A percentile compares a stretch with the other conserved stretches of the same genome.
Conservation (phyloP, 2,113 vertebrate species). For the Dryoscopus gambensis region DNA sequence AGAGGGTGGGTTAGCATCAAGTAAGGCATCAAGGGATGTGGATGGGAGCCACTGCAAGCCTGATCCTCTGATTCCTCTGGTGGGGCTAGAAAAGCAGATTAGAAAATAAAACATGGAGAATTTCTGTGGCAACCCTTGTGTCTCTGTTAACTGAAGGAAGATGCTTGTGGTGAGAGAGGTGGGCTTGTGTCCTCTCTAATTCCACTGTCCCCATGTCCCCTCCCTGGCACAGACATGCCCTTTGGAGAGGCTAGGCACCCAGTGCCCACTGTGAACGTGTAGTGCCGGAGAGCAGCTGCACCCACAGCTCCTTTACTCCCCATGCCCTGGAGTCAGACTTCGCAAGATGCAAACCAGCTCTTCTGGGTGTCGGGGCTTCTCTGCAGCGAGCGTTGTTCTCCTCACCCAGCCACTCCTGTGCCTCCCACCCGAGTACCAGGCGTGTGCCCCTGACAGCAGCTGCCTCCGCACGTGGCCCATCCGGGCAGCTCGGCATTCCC, state of each 20-base stretch:
- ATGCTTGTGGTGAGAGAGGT: not conserved
- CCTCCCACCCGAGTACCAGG: not conserved
- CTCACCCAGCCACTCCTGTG: too few relatives aligned
- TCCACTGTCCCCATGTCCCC: not conserved
- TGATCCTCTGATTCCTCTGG: not conserved
- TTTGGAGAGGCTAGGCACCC: not conserved
- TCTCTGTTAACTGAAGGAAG: not conserved
- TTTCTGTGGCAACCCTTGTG: not conserved
- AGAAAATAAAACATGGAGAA: not conserved
- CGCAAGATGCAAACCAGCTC: not conserved
- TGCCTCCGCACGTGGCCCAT: rapidly evolving
- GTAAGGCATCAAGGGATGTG: not conserved
- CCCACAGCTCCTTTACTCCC: not conserved
- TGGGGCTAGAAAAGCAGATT: not conserved
- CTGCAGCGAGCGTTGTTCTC: not conserved
- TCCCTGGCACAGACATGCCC: not conserved
- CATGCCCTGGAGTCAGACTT: rapidly evolving
- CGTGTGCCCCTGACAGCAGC: rapidly evolving
- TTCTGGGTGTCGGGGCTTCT: not conserved
- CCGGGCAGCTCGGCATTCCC: not conserved
- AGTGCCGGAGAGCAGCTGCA: not conserved
- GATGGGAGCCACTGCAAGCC: not conserved
- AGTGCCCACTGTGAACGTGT: rapidly evolving
- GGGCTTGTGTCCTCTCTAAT: not conserved
- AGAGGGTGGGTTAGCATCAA: not conserved